Base-by-base conservation (phyloP, 2,797 vertebrate species). In the Allobates femoralis region DNA sequence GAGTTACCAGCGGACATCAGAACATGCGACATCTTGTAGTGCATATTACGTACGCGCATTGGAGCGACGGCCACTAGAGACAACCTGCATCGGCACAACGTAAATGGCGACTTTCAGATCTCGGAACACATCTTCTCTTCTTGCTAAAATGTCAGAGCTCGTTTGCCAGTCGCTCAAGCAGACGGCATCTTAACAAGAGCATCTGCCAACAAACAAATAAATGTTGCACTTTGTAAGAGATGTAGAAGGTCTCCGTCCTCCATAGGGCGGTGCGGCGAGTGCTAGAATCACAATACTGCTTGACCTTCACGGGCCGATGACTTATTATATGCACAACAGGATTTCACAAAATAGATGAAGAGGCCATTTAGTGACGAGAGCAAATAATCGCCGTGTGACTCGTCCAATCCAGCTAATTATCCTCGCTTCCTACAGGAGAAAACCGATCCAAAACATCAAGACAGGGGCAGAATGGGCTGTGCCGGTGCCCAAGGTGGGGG, bases 81-180 rank as follows among this genome's bases (percentile, higher is more conserved):
- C 69, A 50, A 74, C 3, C 69, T 14, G 37, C 69, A n/a, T 26
- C 46, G 7, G 23, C 69, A 71, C 30, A 90, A 83, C 32, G 64
- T 66, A 84, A 88, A 51, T 64, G 69, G 53, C 76, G 16, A 19
- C 46, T 76, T 15, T 0, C 0, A 23, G 34, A 79, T 90, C 82
- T 0, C 10, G 62, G 86, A 71, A 50, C 26, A 55, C n/a, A 0
- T 67, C n/a, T 2, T 53, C 34, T 37, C 79, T 77, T 77, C 30
- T 0, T 50, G 84, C 78, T 64, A 60, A 80, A 82, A 75, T 74
- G 69, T 0, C 0, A 0, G 69, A 69, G 84, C 41, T 77, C 56
- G 26, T 76, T 66, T 88, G 28, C 60, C 85, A 90, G 89, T 81
- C 86, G 67, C 26, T 34, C 46, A 10, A 56, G 82, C 79, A 91